Conservation (phyloP, 2,797 vertebrate species). For the Carduelis carduelis region DNA sequence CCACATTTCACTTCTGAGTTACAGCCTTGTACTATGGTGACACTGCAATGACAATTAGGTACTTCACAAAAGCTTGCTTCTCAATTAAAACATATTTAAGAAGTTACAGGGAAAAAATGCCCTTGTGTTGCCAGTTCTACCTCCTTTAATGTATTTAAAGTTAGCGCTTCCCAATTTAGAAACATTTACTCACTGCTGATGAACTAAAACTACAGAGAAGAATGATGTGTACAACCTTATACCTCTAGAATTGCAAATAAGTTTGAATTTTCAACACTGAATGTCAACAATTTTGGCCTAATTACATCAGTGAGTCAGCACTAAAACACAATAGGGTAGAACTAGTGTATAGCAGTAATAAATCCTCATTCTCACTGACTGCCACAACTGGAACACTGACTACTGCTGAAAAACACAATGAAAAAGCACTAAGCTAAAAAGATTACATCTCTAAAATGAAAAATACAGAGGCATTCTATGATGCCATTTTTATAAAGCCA, state of each 20-base stretch:
- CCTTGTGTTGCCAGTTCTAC: neutral
- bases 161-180: neutral
- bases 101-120: neutral
- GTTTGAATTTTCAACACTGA: neutral
- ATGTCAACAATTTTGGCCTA: neutral
- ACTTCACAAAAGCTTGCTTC: neutral
- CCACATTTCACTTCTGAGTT: neutral
- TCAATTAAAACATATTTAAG: neutral
- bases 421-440: neutral
- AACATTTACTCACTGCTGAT: neutral
- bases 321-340: neutral
- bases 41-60: neutral
- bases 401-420: neutral
- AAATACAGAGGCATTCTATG: neutral
- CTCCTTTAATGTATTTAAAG: neutral
- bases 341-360: neutral
- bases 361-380: neutral
- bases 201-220: neutral
- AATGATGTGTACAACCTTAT: neutral
- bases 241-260: neutral
- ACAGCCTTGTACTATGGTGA: neutral
- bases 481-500: neutral
- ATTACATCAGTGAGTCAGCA: conserved; percentile 6
- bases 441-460: neutral
- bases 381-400: neutral